These are phyloP conservation scores for Apamea epomidion DNA, from an alignment of 2,888 invertebrate species.

Conservation along the genomic window DNA sequence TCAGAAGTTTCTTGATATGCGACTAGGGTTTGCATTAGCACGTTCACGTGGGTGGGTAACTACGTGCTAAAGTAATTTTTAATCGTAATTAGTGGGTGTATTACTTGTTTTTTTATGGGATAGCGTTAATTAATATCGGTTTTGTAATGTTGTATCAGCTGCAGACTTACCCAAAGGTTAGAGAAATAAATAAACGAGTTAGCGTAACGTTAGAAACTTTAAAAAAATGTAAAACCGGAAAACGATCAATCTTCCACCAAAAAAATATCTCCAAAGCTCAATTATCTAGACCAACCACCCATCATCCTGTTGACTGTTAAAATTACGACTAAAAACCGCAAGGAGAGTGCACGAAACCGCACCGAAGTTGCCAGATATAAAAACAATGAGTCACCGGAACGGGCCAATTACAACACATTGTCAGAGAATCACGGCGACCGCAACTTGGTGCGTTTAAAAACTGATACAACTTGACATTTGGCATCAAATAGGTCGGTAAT, in stretches of 20 bases:
- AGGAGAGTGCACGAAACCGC: constrained; percentile 62
- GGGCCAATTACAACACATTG: constrained; percentile 83
- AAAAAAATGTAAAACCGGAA: not conserved
- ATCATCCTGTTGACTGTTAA: constrained; percentile 64
- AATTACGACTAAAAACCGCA: constrained; percentile 66
- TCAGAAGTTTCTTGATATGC: constrained; percentile 59
- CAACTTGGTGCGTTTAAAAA: constrained; percentile 65
- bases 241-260: not conserved
- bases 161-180: constrained; percentile 37
- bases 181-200: not conserved
- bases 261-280: constrained; percentile 33
- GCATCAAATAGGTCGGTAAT: constrained; percentile 63
- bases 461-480: constrained; percentile 69
- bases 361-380: constrained; percentile 54
- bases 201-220: not conserved
- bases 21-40: constrained; percentile 31
- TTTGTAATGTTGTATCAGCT: constrained; percentile 42
- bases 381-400: constrained; percentile 64
- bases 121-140: constrained; percentile 31
- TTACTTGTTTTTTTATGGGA: constrained; percentile 33
- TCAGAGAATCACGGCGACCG: constrained; percentile 68
- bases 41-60: constrained; percentile 52
- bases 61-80: constrained; percentile 56
- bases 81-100: constrained; percentile 46
- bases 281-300: constrained; percentile 44